phyloP scores from a whole-genome alignment of 2,797 vertebrate species.

The Malacoraja senta region DNA sequence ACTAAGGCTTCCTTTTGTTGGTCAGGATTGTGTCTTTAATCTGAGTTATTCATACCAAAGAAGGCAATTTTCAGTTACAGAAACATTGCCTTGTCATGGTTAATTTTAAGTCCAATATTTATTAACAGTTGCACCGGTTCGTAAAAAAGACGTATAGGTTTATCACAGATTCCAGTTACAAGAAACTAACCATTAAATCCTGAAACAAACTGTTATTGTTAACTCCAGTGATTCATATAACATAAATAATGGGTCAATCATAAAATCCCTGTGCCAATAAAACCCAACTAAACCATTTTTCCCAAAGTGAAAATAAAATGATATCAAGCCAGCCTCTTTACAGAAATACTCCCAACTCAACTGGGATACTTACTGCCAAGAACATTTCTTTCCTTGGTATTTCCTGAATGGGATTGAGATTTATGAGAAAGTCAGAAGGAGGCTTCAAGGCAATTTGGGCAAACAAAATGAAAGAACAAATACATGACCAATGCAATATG shows the following conservation, averaged over 20 bases:
- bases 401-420: neutral
- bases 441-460: too few relatives aligned
- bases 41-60: neutral
- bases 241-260: neutral
- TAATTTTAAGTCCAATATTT: constrained; percentile 4
- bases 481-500: too few relatives aligned
- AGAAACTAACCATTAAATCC: neutral
- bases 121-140: neutral
- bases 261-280: neutral
- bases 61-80: neutral
- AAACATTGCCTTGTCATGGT: neutral
- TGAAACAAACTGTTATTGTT: neutral
- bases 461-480: too few relatives aligned
- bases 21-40: neutral
- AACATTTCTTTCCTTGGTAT: neutral
- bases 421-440: too few relatives aligned
- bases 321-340: too few relatives aligned
- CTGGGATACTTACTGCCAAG: neutral
- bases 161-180: neutral
- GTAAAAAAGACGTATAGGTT: neutral
- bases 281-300: neutral
- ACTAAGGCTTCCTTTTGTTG: neutral
- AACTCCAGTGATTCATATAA: neutral
- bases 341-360: neutral
- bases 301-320: neutral